Evolutionary conservation across 2,888 invertebrate species (phyloP), one percentile per base, ranked within the genome.

Genomic region (Coleophora deauratella): DNA sequence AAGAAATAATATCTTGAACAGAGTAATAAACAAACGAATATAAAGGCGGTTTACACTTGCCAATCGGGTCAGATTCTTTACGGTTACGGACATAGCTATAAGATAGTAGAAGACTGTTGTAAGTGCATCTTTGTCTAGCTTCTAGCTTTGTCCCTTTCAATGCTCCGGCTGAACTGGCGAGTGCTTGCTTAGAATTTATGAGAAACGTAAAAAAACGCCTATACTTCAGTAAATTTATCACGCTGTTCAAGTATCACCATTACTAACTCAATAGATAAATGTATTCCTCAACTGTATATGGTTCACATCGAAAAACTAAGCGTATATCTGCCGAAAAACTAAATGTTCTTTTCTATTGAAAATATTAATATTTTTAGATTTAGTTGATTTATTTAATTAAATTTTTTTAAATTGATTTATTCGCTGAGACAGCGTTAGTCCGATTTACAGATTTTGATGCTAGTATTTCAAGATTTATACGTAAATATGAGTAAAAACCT

Each of bases 201-300:
- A 21, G 6, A 21, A 3, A 21, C 21, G 21, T 21, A 21, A 21
- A 21, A 21, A 3, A 21, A 21, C 6, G n/a, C 21, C 6, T 21
- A 21, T n/a, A n/a, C n/a, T n/a, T n/a, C n/a, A n/a, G n/a, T n/a
- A n/a, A n/a, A n/a, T n/a, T 21, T 21, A 21, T 21, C 21, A 21
- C 6, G 21, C 6, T 21, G 33, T 38, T 38, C 38, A 44, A 44
- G 31, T 33, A n/a, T n/a, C n/a, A n/a, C n/a, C n/a, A n/a, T n/a
- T n/a, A n/a, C n/a, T n/a, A n/a, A 21, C 6, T 21, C 21, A 21
- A 21, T 21, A 21, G n/a, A n/a, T n/a, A n/a, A n/a, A 21, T 30
- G 28, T 32, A 46, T 75, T 74, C 77, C 77, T 72, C 76, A 49
- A 76, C 74, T 76, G 74, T 72, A 74, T 69, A 79, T 51, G 51